phyloP scores from a whole-genome alignment of 2,888 invertebrate species.

The Thera obeliscata region DNA sequence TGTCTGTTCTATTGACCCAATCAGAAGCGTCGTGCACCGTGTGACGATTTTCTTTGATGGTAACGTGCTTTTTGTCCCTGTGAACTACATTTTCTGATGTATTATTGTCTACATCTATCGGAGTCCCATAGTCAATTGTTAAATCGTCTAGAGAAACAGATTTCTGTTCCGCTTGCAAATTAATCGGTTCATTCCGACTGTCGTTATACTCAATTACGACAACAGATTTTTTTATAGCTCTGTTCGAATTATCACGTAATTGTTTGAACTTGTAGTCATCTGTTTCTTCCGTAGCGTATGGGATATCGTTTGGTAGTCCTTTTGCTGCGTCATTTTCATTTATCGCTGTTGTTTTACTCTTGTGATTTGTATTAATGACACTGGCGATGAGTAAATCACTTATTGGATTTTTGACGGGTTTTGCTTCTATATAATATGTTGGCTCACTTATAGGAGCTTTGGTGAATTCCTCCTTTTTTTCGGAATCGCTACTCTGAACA shows the following conservation, averaged over 20 bases:
- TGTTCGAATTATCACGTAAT: conserved; percentile 47
- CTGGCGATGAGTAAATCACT: conserved; percentile 40
- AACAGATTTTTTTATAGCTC: conserved; percentile 33
- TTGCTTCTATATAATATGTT: conserved; percentile 15
- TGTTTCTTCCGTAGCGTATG: conserved; percentile 57
- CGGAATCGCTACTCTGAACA: conserved; percentile 60
- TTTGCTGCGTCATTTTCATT: neutral
- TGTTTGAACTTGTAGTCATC: conserved; percentile 74
- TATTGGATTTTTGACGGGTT: conserved; percentile 28
- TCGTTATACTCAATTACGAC: conserved; percentile 36
- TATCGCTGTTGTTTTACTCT: conserved; percentile 4
- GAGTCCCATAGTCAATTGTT: conserved; percentile 32
- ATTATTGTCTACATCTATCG: conserved; percentile 40
- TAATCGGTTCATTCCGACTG: conserved; percentile 22
- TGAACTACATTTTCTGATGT: conserved; percentile 47
- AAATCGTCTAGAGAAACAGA: conserved; percentile 34
- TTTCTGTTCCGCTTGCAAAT: conserved; percentile 23
- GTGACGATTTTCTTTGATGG: conserved; percentile 63
- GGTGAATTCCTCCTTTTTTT: conserved; percentile 41
- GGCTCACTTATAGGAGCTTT: conserved; percentile 27
- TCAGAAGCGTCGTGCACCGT: conserved; percentile 70
- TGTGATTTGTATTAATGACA: conserved; percentile 24
- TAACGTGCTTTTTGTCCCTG: conserved; percentile 52
- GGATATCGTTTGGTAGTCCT: conserved; percentile 36
- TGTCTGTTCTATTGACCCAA: conserved; percentile 78